These are phyloP conservation scores for Channa maculata DNA, from an alignment of 2,113 vertebrate species.

Conservation along the genomic window DNA sequence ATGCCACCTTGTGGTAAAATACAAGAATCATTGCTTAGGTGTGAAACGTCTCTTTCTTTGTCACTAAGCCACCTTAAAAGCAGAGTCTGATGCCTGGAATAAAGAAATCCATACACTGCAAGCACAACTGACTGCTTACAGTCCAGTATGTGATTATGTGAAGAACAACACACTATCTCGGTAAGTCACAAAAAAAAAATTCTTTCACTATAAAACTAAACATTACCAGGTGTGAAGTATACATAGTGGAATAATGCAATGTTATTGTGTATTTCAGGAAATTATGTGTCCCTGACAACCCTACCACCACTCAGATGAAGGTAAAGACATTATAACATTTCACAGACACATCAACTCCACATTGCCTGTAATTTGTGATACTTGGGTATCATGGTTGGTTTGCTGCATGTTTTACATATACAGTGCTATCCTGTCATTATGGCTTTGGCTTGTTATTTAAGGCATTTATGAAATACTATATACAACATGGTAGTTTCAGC, in stretches of 20 bases:
- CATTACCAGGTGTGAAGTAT: background rate
- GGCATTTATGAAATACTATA: too few relatives aligned
- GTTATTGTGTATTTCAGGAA: conserved; percentile 51
- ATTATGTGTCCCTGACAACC: conserved; percentile 18
- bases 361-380: too few relatives aligned
- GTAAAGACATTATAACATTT: too few relatives aligned
- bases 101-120: background rate
- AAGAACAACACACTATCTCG: rapidly evolving
- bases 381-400: too few relatives aligned
- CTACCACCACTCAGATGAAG: too few relatives aligned
- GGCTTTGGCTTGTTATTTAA: too few relatives aligned
- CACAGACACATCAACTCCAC: too few relatives aligned
- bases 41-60: conserved; percentile 8
- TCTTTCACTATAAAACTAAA: background rate
- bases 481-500: too few relatives aligned
- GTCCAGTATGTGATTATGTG: conserved; percentile 44
- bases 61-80: conserved; percentile 26
- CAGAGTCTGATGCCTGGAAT: conserved; percentile 40
- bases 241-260: background rate
- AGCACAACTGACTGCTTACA: background rate
- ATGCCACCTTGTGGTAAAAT: conserved; percentile 44
- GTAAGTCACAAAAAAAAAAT: conserved; percentile 44
- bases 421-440: too few relatives aligned
- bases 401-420: too few relatives aligned
- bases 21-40: background rate